Evolutionary conservation across 1,140 invertebrate species (phyloP).

Genomic region (Sycophaga agraensis): DNA sequence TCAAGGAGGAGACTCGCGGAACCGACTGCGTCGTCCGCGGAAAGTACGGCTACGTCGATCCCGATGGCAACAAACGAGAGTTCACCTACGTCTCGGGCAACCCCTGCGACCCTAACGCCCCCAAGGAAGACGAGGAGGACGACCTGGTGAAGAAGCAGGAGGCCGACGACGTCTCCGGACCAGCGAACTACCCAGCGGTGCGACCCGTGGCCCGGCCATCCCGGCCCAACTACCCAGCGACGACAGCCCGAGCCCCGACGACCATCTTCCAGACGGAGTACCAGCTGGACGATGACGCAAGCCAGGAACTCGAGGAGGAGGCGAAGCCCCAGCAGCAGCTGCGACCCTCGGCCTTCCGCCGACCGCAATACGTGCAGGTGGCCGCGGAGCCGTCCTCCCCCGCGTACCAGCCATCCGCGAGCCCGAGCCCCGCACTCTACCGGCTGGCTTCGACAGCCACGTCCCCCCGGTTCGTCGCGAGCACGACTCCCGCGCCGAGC

Average conservation of each 20-base stretch:
- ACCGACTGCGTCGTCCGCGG: constrained; percentile 84
- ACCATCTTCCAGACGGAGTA: constrained; percentile 69
- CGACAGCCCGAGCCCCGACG: constrained; percentile 62
- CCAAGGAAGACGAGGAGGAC: constrained; percentile 68
- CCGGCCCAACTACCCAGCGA: constrained; percentile 51
- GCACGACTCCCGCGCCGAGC: constrained; percentile 42
- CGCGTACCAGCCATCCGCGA: constrained; percentile 41
- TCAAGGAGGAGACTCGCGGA: constrained; percentile 84
- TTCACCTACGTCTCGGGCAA: constrained; percentile 91
- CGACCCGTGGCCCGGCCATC: constrained; percentile 53
- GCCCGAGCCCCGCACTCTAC: constrained; percentile 49
- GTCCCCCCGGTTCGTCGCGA: constrained; percentile 42
- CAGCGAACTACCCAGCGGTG: constrained; percentile 66
- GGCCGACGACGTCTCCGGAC: constrained; percentile 62
- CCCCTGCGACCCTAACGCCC: constrained; percentile 80
- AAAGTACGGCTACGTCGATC: constrained; percentile 87
- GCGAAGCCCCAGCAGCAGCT: constrained; percentile 46
- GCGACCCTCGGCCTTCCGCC: constrained; percentile 41
- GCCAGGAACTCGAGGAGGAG: constrained; percentile 64
- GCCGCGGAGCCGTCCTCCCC: constrained; percentile 41
- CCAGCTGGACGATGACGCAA: constrained; percentile 58
- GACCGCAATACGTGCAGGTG: constrained; percentile 44
- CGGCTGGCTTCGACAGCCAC: constrained; percentile 52
- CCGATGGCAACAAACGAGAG: constrained; percentile 83
- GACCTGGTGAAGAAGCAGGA: constrained; percentile 61